Evolutionary conservation across 2,888 invertebrate genomes (phyloP).

Genomic region (Palloptera scutellata): DNA sequence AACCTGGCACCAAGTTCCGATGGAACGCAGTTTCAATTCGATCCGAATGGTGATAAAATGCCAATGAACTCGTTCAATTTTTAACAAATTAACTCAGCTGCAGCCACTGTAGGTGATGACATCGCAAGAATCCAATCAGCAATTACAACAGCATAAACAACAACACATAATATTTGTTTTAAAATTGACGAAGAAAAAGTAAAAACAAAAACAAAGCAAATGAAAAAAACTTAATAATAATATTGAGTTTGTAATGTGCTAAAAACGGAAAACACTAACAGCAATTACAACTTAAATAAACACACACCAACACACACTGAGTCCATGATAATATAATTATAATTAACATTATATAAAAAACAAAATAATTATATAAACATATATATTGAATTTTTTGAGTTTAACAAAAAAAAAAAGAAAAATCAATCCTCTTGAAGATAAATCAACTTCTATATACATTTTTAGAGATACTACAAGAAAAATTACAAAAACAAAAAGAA

Average conservation of each 20-base stretch:
- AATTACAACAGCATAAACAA: slow-evolving; percentile 20
- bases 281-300: slow-evolving; percentile 29
- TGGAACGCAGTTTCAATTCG: slow-evolving; percentile 85
- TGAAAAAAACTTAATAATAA: slow-evolving; percentile 28
- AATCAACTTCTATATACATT: too few relatives aligned
- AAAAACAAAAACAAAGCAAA: slow-evolving; percentile 31
- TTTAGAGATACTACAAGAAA: not conserved
- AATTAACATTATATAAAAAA: slow-evolving; percentile 29
- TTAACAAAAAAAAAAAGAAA: slow-evolving; percentile 23
- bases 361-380: slow-evolving; percentile 33
- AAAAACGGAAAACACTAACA: slow-evolving; percentile 33
- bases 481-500: slow-evolving; percentile 6
- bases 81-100: slow-evolving; percentile 49
- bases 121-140: slow-evolving; percentile 1
- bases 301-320: too few relatives aligned
- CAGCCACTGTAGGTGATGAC: slow-evolving; percentile 26
- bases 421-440: too few relatives aligned
- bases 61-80: slow-evolving; percentile 60
- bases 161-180: slow-evolving; percentile 16
- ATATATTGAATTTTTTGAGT: slow-evolving; percentile 27
- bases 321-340: slow-evolving; percentile 41
- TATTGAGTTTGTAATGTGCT: slow-evolving; percentile 19
- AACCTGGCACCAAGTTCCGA: slow-evolving; percentile 77
- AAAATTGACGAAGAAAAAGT: slow-evolving; percentile 23
- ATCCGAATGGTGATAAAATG: slow-evolving; percentile 71